Percentiles rank a stretch among this genome's conserved stretches.
Evolutionary conservation across 1,140 invertebrate genomes (phyloP).

Genomic region (Pomacea maculata): DNA sequence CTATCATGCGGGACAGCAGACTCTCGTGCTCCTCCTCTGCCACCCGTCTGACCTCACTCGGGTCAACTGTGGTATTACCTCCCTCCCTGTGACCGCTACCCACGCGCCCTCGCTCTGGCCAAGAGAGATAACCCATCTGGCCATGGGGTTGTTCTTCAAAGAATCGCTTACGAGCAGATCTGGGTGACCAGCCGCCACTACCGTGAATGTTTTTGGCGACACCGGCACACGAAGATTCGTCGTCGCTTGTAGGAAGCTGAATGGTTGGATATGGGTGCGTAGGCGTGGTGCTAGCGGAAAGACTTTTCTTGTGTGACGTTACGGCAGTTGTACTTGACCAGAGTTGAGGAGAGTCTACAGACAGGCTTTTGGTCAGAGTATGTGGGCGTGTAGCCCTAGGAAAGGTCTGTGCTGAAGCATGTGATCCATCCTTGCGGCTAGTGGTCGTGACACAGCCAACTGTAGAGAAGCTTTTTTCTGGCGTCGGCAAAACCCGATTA

Average conservation of each 20-base stretch:
- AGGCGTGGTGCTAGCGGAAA: slow-evolving; percentile 28
- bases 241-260: neutral
- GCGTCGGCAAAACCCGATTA: no score
- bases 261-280: slow-evolving; percentile 13
- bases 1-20: slow-evolving; percentile 19
- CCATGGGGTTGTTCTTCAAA: slow-evolving; percentile 35
- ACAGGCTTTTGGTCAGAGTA: slow-evolving; percentile 36
- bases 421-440: no score
- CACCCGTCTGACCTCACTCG: slow-evolving; percentile 24
- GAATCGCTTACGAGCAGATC: slow-evolving; percentile 43
- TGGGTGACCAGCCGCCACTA: slow-evolving; percentile 39
- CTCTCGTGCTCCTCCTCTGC: slow-evolving; percentile 33
- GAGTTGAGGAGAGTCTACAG: slow-evolving; percentile 28
- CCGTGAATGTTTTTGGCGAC: slow-evolving; percentile 1
- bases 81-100: neutral
- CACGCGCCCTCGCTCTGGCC: slow-evolving; percentile 34
- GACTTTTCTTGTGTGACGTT: neutral
- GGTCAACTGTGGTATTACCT: slow-evolving; percentile 15
- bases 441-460: neutral
- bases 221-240: slow-evolving; percentile 7
- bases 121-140: slow-evolving; percentile 33
- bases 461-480: neutral
- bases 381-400: slow-evolving; percentile 18
- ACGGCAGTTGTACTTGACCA: neutral
- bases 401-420: neutral